Conservation (phyloP, 2,888 invertebrate species). For the Dicranocentrus wangi region DNA sequence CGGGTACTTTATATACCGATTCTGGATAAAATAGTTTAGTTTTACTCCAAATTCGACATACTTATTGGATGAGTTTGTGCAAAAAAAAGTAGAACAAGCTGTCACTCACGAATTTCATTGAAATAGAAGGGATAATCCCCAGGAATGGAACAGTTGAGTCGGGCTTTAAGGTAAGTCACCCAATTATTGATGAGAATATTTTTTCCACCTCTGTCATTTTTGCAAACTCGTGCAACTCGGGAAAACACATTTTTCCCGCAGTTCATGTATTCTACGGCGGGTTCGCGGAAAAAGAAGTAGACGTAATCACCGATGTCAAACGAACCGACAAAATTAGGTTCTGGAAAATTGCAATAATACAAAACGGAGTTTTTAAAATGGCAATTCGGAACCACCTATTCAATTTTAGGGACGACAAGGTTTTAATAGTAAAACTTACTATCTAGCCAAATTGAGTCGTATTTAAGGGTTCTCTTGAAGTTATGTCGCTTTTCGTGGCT, state of each 20-base stretch:
- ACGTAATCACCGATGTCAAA: conserved; percentile 96
- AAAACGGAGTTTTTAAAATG: too few relatives aligned
- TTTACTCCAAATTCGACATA: too few relatives aligned
- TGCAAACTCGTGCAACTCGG: conserved; percentile 96
- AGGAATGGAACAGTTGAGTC: conserved; percentile 96
- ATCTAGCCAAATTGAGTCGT: conserved; percentile 98
- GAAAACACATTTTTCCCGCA: conserved; percentile 97
- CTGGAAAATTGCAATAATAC: conserved; percentile 80
- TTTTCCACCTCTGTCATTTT: conserved; percentile 94
- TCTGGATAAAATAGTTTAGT: too few relatives aligned
- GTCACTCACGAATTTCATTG: conserved; percentile 93
- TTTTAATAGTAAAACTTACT: conserved; percentile 82
- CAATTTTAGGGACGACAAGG: too few relatives aligned
- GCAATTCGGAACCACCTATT: too few relatives aligned
- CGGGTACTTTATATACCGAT: conserved; percentile 94
- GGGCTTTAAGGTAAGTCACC: conserved; percentile 95
- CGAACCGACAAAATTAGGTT: conserved; percentile 98
- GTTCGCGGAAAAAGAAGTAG: conserved; percentile 98
- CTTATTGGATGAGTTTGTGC: too few relatives aligned
- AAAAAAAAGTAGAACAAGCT: too few relatives aligned
- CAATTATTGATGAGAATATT: conserved; percentile 94
- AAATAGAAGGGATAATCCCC: conserved; percentile 99
- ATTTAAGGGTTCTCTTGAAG: conserved; percentile 95
- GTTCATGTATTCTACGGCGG: conserved; percentile 94
- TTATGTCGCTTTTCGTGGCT: conserved; percentile 88